Evolutionary conservation across 2,797 vertebrate genomes (phyloP), one percentile per base, ranked within the genome.

Genomic region (Cryptoprocta ferox): DNA sequence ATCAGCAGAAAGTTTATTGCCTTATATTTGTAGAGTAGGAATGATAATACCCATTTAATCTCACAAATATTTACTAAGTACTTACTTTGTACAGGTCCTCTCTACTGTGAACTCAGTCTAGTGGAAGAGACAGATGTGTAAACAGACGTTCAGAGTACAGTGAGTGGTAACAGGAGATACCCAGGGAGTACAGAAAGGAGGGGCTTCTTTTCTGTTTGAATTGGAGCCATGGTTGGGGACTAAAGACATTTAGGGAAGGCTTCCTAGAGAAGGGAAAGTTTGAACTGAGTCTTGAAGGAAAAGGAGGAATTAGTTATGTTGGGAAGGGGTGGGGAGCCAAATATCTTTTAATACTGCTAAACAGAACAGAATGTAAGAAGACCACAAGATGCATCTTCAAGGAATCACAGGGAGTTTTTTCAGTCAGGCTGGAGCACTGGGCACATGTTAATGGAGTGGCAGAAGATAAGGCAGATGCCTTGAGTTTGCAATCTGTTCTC

Each of bases 1-100:
- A 19, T 80, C 59, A 65, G 19, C 76, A 80, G 42, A 42, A 59
- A 84, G 21, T 73, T 83, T 63, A 92, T 42, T 78, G 65, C 63
- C 84, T 86, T 86, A 87, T 79, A 87, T 79, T 85, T 61, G 39
- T 93, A 94, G 53, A 96, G 30, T 76, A 91, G 73, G 53, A 81
- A 53, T 93, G 89, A 71, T 68, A 82, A 86, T 56, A 65, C 32
- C 1, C 26, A 70, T 73, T 94, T 15, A 71, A 1, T 66, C n/a
- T 18, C 53, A 89, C 42, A 82, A 14, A 42, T 65, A 56, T 82
- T 88, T 61, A 53, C 16, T 63, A 15, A 53, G 7, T 94, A 81
- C 45, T 85, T 91, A 14, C 30, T 91, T 59, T 92, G 6, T 80
- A 21, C 30, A 28, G 76, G 63, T 39, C 50, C n/a, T 63, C 9